These are phyloP conservation scores for Varanus salvator DNA, from an alignment of 2,113 vertebrate species.

Conservation along the genomic window DNA sequence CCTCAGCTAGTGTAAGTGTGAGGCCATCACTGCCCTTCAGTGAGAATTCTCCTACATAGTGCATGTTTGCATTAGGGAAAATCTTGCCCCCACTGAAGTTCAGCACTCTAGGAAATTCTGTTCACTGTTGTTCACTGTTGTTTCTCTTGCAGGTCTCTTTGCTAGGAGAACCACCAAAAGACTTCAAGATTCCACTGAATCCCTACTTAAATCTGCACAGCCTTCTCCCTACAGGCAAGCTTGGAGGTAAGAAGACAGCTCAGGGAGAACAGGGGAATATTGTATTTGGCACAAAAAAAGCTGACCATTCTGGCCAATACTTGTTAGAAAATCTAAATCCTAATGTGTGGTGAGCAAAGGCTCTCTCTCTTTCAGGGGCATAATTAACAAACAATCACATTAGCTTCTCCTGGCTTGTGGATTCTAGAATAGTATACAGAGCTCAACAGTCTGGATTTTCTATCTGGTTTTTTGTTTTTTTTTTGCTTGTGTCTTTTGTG, in stretches of 20 bases:
- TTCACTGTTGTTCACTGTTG: neutral
- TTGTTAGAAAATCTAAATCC: neutral
- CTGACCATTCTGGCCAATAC: neutral
- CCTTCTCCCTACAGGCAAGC: slow-evolving; percentile 78
- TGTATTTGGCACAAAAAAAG: neutral
- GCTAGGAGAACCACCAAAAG: slow-evolving; percentile 87
- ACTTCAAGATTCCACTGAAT: slow-evolving; percentile 80
- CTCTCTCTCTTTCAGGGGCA: neutral
- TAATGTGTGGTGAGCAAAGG: neutral
- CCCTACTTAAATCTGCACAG: slow-evolving; percentile 81
- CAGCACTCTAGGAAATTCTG: neutral
- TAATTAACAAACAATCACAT: neutral
- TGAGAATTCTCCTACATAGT: neutral
- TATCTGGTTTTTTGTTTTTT: neutral
- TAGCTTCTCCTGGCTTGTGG: too few species aligned
- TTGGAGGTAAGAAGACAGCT: slow-evolving; percentile 55
- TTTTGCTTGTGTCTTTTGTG: neutral
- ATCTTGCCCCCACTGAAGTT: neutral
- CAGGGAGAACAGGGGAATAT: too few species aligned
- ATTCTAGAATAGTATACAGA: neutral
- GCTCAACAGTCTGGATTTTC: neutral
- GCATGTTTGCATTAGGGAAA: neutral
- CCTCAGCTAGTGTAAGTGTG: slow-evolving; percentile 80
- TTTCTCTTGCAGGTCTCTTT: slow-evolving; percentile 77
- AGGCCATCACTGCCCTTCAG: neutral